Percentiles rank a stretch among this genome's conserved stretches.
phyloP scores from a whole-genome alignment of 2,113 vertebrate genomes.

The Sylvilagus bachmani region DNA sequence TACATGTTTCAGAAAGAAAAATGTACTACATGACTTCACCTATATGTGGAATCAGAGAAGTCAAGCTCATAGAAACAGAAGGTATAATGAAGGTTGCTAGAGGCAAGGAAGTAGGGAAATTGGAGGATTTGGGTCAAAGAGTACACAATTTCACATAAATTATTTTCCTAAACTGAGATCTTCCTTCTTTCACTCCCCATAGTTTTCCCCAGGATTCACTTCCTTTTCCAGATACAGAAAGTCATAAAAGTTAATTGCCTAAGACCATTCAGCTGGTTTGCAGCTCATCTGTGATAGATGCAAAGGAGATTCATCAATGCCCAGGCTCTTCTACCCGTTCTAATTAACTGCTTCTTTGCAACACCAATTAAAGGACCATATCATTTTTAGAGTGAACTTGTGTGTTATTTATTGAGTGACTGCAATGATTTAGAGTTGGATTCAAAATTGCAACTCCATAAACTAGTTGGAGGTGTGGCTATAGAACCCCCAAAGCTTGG shows the following conservation, averaged over 20 bases:
- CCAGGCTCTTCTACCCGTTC: background rate
- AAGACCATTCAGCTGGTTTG: background rate
- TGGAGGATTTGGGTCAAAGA: too few species aligned
- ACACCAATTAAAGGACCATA: background rate
- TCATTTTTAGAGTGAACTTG: background rate
- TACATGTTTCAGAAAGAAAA: constrained; percentile 36
- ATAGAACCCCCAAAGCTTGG: too few species aligned
- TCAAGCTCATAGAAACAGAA: too few species aligned
- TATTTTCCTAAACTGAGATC: background rate
- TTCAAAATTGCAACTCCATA: background rate
- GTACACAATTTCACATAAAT: too few species aligned
- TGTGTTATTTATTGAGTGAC: background rate
- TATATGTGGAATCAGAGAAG: too few species aligned
- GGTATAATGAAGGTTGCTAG: too few species aligned
- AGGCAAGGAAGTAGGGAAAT: too few species aligned
- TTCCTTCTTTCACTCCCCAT: background rate
- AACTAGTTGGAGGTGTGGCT: too few species aligned
- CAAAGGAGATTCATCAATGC: background rate
- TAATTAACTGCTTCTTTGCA: constrained; percentile 21
- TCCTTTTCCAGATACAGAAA: background rate
- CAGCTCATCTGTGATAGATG: background rate
- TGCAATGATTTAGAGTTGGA: background rate
- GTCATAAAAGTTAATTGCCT: background rate
- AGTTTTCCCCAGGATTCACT: background rate
- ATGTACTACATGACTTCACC: background rate